Evolutionary conservation across 2,113 vertebrate genomes (phyloP).

Genomic region (Gobius niger): DNA sequence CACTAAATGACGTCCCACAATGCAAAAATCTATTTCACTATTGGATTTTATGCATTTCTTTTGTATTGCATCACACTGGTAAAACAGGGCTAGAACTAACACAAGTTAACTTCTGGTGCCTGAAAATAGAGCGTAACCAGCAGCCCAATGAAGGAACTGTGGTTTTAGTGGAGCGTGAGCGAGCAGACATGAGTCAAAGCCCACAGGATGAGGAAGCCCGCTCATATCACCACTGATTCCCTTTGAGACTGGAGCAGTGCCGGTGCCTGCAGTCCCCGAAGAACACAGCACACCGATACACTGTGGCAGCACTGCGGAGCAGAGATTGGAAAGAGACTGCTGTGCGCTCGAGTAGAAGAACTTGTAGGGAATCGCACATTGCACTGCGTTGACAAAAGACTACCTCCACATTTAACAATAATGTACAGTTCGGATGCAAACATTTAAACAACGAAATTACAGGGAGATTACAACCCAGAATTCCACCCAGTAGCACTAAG

Average conservation of each 20-base stretch:
- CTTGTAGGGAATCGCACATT: conserved; percentile 15
- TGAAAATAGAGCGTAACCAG: conserved; percentile 26
- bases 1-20: conserved; percentile 35
- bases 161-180: conserved; percentile 23
- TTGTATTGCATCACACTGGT: conserved; percentile 40
- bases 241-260: conserved; percentile 28
- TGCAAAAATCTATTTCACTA: conserved; percentile 48
- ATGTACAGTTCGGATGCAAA: neutral
- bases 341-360: conserved; percentile 7
- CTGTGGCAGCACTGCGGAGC: conserved; percentile 52
- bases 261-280: conserved; percentile 24
- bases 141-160: conserved; percentile 16
- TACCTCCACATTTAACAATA: neutral
- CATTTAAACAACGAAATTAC: neutral
- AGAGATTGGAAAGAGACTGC: conserved; percentile 25
- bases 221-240: conserved; percentile 42
- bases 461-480: too few relatives aligned
- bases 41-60: conserved; percentile 43
- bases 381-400: conserved; percentile 11
- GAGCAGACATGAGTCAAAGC: conserved; percentile 19
- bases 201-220: conserved; percentile 29
- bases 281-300: conserved; percentile 44
- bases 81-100: neutral
- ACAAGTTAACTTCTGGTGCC: conserved; percentile 43
- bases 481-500: too few relatives aligned